These are phyloP conservation scores for Asarcornis scutulata DNA, from an alignment of 2,113 vertebrate species.

Conservation along the genomic window DNA sequence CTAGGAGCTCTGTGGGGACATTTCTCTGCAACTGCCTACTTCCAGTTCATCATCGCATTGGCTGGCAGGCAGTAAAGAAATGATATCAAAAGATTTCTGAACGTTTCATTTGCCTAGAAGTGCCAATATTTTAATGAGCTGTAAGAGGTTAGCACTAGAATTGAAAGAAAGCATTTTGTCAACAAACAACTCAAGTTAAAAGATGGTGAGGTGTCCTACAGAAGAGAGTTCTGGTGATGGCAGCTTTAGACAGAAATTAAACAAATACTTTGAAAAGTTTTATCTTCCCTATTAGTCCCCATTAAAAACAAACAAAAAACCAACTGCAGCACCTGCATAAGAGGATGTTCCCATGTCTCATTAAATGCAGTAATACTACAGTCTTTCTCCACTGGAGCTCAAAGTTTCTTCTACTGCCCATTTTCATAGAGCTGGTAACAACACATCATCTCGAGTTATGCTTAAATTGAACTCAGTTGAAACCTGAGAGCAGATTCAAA, in stretches of 20 bases:
- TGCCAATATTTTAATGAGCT: not conserved
- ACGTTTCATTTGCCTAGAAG: not conserved
- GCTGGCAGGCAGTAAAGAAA: too few species aligned
- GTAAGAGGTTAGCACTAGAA: not conserved
- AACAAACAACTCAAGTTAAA: not conserved
- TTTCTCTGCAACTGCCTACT: not conserved
- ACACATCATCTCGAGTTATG: not conserved
- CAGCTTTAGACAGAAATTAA: not conserved
- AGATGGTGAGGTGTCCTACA: not conserved
- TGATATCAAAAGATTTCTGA: too few species aligned
- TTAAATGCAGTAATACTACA: not conserved
- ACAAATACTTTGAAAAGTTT: not conserved
- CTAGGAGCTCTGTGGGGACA: not conserved
- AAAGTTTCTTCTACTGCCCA: not conserved
- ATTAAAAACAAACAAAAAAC: not conserved
- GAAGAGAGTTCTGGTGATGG: not conserved
- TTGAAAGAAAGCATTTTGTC: not conserved
- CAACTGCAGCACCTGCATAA: not conserved
- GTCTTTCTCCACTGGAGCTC: not conserved
- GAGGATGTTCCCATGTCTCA: not conserved
- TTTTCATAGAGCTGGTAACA: slow-evolving; percentile 19
- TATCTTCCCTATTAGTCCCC: not conserved
- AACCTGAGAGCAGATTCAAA: not conserved
- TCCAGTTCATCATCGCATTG: not conserved
- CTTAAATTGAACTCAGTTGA: slow-evolving; percentile 21